Base-by-base conservation (phyloP, 2,797 vertebrate genomes). In the Sebastes diaconus region DNA sequence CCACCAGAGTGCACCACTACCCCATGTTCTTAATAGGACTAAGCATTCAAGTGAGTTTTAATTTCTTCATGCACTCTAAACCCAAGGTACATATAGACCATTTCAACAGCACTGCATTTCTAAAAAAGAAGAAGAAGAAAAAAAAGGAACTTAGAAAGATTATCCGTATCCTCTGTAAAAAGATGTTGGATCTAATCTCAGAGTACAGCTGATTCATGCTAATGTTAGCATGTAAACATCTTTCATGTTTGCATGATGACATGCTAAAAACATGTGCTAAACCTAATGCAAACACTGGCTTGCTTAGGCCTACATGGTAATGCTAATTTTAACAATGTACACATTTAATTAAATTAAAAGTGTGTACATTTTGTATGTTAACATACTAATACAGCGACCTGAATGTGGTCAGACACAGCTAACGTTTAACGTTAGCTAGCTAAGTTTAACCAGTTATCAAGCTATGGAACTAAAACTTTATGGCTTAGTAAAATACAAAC, bases 11-110 rank as follows among this genome's bases (percentile, higher is more conserved):
- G 39, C 39, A 16, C 39, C 39, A 42, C 14, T 16, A 42, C 39
- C 6, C 14, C 6, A 42, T 0, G 0, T 42, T 42, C 39, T 16
- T 0, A 16, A 42, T 6, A 42, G 39, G 39, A 42, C 39, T 42
- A 42, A 42, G 14, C 34, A 12, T 36, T 36, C 34, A 36, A 0
- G 39, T 16, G 39, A 42, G 6, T 42, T 42, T 42, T 42, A 42
- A 16, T 42, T 42, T 42, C 39, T 42, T 16, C 39, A 42, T 42
- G 39, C 39, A 42, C 39, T 42, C 14, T 42, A 16, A 42, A 42
- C 39, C 14, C 39, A 7, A 42, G 14, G 39, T 42, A 42, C 39
- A 42, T 42, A 42, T 42, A 42, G 39, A 42, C 39, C 39, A 6
- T 42, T 42, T 42, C 39, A 42, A 42, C 39, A 6, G 39, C 13